Evolutionary conservation across 2,888 invertebrate species (phyloP), one percentile per base, ranked within the genome.

Genomic region (Brachypterus glaber): DNA sequence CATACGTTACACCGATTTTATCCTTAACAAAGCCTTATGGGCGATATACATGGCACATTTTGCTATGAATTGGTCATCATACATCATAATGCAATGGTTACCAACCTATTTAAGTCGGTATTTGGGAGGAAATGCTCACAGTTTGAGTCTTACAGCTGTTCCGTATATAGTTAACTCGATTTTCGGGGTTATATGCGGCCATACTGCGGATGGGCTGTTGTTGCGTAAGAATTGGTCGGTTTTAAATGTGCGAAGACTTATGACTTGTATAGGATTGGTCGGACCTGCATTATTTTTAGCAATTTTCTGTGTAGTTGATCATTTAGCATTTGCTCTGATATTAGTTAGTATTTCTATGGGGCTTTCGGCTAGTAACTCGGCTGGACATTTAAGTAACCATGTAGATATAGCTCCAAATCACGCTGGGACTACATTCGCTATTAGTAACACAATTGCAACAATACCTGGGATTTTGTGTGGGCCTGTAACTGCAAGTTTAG

Each of bases 11-110:
- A 68, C 68, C 9, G 78, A 77, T 57, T 79, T 81, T 50, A 62
- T 83, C 30, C 61, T 70, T 26, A 76, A 77, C 53, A 79, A 79
- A 74, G 75, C 81, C 0, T 61, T 83, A 17, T 81, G 81, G 81
- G 76, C 82, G 3, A 71, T 82, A 47, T 83, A 83, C 53, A 70
- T 77, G 39, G 82, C 83, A 18, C 83, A 83, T 62, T 83, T 83
- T 60, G 75, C 79, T 17, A 83, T 83, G 83, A 83, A 83, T 60
- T 83, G 82, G 82, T 77, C 78, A 35, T 82, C 79, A 52, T 83
- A 83, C 55, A 82, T 82, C 45, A 79, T 83, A 50, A 82, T 83
- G 81, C 80, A 81, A 57, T 83, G 83, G 83, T 62, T 83, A 44
- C 83, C 83, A 3, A 83, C 82, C 2, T 83, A 83, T 57, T 62